These are phyloP conservation scores for Empis livida DNA, from an alignment of 2,888 invertebrate species.

Conservation along the genomic window DNA sequence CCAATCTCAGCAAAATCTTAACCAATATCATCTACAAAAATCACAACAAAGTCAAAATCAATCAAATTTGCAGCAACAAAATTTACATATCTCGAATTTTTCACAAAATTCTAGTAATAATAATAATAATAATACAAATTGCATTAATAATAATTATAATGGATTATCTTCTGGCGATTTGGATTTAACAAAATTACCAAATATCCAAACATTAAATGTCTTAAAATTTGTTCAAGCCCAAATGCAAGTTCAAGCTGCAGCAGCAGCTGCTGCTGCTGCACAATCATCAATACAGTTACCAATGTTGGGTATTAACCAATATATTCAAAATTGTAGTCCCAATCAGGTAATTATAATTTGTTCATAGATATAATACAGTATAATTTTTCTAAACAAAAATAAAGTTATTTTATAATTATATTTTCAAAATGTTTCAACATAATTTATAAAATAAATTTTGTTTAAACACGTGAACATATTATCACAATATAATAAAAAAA, in stretches of 20 bases:
- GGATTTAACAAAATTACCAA: slow-evolving; percentile 30
- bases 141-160: not conserved
- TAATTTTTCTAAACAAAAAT: not conserved
- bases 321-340: slow-evolving; percentile 14
- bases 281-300: slow-evolving; percentile 13
- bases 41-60: slow-evolving; percentile 6
- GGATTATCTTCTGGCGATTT: slow-evolving; percentile 21
- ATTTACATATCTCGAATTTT: slow-evolving; percentile 8
- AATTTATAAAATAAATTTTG: too few species aligned
- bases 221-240: slow-evolving; percentile 28
- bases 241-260: slow-evolving; percentile 17
- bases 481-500: too few species aligned
- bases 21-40: slow-evolving; percentile 13
- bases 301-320: slow-evolving; percentile 14
- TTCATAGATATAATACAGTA: not conserved
- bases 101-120: not conserved
- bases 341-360: slow-evolving; percentile 10
- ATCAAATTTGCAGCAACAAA: slow-evolving; percentile 7
- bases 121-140: not conserved
- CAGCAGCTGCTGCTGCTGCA: slow-evolving; percentile 26
- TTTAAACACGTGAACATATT: too few species aligned
- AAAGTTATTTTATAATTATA: not conserved
- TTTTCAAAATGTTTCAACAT: not conserved
- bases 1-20: slow-evolving; percentile 13
- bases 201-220: slow-evolving; percentile 29